Base-by-base conservation (phyloP, 2,113 vertebrate genomes). In the Cryptoleucopteryx plumbea region DNA sequence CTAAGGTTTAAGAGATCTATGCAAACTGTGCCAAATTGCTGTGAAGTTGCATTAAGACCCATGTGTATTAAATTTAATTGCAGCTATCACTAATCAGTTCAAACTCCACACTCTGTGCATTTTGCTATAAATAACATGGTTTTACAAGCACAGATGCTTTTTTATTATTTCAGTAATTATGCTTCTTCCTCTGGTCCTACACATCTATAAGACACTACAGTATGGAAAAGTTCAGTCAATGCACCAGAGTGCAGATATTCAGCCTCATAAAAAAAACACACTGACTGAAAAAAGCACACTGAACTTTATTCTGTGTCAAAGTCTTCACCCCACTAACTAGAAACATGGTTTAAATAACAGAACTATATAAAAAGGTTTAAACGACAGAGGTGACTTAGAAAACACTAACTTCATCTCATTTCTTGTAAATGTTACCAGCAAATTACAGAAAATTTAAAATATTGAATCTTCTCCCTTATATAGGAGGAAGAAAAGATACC, bases 361-460 rank as follows among this genome's bases (percentile, higher is more conserved):
- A 86, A 68, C 13, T 36, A 59, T 50, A 91, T 83, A 74, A 94
- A 93, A 56, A 95, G 63, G 40, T 75, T 77, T 88, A 70, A 56
- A 8, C 0, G 6, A 95, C 85, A 96, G 81, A 95, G 66, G 67
- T 61, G 50, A 87, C 66, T 88, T 91, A 71, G 13, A 81, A 96
- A 75, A 43, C 59, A 85, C 5, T 16, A 94, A 94, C 9, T 93
- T 88, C 40, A 91, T 87, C 78, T 77, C 13, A 82, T 71, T 93
- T 66, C 77, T 96, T 94, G 47, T 79, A 95, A 92, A 81, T 62
- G 96, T 63, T 96, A 97, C 43, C 36, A 88, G 62, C n/a, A 96
- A 97, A 93, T 97, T 86, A 96, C 52, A 94, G 73, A 94, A 97
- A 97, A 98, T 87, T 91, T 71, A 85, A 93, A 97, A 93, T 95